Evolutionary conservation across 2,113 vertebrate species (phyloP).

Genomic region (Aptenodytes forsteri): DNA sequence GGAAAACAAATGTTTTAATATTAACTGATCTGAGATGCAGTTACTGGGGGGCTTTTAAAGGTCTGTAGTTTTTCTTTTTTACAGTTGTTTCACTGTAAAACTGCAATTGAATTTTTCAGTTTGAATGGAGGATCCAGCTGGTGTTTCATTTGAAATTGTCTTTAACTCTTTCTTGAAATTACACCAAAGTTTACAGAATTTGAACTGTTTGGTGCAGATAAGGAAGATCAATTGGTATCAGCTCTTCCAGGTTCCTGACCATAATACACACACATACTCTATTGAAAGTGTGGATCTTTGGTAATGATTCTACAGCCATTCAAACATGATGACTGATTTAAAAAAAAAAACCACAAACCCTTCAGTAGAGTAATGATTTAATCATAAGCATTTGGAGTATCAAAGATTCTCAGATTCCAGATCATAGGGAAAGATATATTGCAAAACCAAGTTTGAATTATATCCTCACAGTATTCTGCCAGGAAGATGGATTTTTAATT

Average conservation of each 20-base stretch:
- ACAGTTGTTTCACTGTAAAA: not conserved
- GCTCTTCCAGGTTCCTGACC: not conserved
- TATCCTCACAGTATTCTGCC: not conserved
- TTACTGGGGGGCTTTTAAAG: not conserved
- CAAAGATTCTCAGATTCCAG: not conserved
- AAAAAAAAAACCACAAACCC: accelerated
- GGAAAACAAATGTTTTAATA: not conserved
- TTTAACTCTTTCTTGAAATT: not conserved
- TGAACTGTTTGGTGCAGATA: not conserved
- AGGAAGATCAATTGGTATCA: not conserved
- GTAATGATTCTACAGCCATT: not conserved
- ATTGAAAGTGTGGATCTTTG: not conserved
- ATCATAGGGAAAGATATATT: not conserved
- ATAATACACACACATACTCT: not conserved
- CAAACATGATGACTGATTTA: not conserved
- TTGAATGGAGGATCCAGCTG: not conserved
- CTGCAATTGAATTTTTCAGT: not conserved
- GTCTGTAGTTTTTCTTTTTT: not conserved
- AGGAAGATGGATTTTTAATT: not conserved
- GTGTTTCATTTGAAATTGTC: not conserved
- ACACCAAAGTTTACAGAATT: not conserved
- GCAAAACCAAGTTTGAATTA: not conserved
- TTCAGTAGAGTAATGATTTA: not conserved
- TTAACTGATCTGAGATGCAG: not conserved
- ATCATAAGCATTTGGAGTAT: not conserved